These are phyloP conservation scores for Drosophila tristis DNA, from an alignment of 1,140 invertebrate species.

Conservation along the genomic window DNA sequence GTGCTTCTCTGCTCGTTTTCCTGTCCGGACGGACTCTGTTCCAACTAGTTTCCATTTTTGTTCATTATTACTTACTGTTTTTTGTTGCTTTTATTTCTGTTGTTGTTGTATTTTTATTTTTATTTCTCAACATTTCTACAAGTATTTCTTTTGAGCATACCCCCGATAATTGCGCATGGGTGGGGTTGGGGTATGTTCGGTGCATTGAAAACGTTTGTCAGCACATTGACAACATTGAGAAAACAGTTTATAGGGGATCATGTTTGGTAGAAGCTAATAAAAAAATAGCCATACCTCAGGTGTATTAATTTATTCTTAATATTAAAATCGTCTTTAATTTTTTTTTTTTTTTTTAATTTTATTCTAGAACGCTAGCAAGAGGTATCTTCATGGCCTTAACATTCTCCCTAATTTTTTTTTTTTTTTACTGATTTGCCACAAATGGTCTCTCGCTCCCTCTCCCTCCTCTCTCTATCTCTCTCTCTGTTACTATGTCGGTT, in stretches of 20 bases:
- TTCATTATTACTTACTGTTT: slow-evolving; percentile 74
- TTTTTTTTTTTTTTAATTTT: too few relatives aligned
- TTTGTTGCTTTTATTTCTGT: slow-evolving; percentile 56
- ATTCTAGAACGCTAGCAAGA: too few relatives aligned
- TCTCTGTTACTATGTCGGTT: not conserved
- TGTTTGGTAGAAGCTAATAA: too few relatives aligned
- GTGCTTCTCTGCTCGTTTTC: slow-evolving; percentile 28
- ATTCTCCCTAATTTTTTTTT: not conserved
- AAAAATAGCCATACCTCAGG: too few relatives aligned
- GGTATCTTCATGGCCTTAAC: too few relatives aligned
- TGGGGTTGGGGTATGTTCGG: not conserved
- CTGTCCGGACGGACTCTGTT: slow-evolving; percentile 22
- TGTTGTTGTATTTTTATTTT: slow-evolving; percentile 21
- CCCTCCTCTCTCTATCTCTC: slow-evolving; percentile 2
- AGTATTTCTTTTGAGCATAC: slow-evolving; percentile 25
- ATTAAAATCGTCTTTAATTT: too few relatives aligned
- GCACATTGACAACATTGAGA: too few relatives aligned
- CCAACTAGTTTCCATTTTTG: slow-evolving; percentile 70
- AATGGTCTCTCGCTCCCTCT: slow-evolving; percentile 37
- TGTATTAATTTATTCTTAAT: too few relatives aligned
- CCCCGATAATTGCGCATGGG: too few relatives aligned
- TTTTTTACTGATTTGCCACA: slow-evolving; percentile 56
- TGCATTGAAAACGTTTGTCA: too few relatives aligned
- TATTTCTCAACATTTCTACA: slow-evolving; percentile 72
- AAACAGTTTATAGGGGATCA: too few relatives aligned